Conservation (phyloP, 2,888 invertebrate genomes). For the Augiades crinisus region DNA sequence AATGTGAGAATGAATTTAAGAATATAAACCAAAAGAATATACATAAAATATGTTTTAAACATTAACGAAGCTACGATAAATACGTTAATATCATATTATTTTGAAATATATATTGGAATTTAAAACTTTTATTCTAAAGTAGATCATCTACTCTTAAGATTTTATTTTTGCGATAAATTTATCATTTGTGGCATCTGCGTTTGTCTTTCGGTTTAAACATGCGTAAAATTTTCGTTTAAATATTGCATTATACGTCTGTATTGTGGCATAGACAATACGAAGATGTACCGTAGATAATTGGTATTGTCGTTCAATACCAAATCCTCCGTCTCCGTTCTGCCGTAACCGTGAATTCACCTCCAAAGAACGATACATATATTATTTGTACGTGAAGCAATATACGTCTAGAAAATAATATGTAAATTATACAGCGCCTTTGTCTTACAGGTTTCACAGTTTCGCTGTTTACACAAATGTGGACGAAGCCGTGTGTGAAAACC, state of each 20-base stretch:
- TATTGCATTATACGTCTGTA: background rate
- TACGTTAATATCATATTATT: too few species aligned
- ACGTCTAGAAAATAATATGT: constrained; percentile 51
- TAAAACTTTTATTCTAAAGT: too few species aligned
- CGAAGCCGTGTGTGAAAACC: constrained; percentile 58
- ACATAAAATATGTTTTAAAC: too few species aligned
- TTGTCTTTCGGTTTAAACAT: constrained; percentile 3
- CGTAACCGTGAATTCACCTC: constrained; percentile 42
- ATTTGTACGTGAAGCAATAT: constrained; percentile 47
- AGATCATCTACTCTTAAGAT: too few species aligned
- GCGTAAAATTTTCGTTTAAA: constrained; percentile 12
- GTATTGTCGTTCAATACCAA: constrained; percentile 6
- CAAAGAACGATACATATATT: constrained; percentile 45
- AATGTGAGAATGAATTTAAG: too few species aligned
- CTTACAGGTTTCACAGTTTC: constrained; percentile 39
- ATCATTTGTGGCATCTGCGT: constrained; percentile 7
- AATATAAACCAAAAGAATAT: too few species aligned
- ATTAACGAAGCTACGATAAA: too few species aligned
- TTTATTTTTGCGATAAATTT: background rate
- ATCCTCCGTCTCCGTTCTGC: constrained; percentile 32
- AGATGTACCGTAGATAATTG: constrained; percentile 13
- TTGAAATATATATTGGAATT: too few species aligned
- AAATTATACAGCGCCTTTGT: constrained; percentile 56
- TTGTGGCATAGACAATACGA: constrained; percentile 2
- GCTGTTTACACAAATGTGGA: constrained; percentile 70